Evolutionary conservation across 2,797 vertebrate species (phyloP), one percentile per base, ranked within the genome.

Genomic region (Esox lucius): DNA sequence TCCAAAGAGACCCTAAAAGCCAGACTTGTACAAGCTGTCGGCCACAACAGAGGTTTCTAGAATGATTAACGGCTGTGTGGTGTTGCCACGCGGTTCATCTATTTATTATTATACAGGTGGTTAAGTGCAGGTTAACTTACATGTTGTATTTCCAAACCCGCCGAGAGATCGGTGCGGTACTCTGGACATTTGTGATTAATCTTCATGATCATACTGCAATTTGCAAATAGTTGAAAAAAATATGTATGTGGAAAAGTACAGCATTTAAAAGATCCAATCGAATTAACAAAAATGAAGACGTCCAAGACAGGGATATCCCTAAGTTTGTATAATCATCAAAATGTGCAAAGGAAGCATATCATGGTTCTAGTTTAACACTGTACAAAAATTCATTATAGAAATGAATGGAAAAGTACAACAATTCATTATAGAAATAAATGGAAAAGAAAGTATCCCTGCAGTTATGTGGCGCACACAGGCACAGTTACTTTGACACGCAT

Each of bases 21-120:
- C 70, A 93, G 90, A 5, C 93, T 97, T 5, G 81, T 88, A 0
- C 61, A 78, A 51, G 95, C 95, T 3, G 91, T 96, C 31, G 75
- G 83, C 46, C 85, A 92, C 85, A 92, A 86, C 73, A 85, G 83
- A 81, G 94, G 94, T 56, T 95, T 93, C 84, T 75, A 75, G 72
- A 91, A 74, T 72, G 39, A 84, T 15, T 31, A 7, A 42, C 0
- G 6, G 0, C 4, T 19, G 33, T 31, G 2, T 64, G 6, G 12
- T 28, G 26, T 5, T 64, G 61, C 61, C 24, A 13, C 7, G 19
- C 3, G 2, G 65, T 42, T 68, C 65, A 39, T 67, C 1, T 9
- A 35, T 67, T 67, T 9, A n/a, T 67, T 67, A 31, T 19, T 67
- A 6, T 3, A 56, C n/a, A 56, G 53, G 7, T 56, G 53, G n/a